Evolutionary conservation across 1,140 invertebrate species (phyloP).

Genomic region (Scaptodrosophila lebanonensis): DNA sequence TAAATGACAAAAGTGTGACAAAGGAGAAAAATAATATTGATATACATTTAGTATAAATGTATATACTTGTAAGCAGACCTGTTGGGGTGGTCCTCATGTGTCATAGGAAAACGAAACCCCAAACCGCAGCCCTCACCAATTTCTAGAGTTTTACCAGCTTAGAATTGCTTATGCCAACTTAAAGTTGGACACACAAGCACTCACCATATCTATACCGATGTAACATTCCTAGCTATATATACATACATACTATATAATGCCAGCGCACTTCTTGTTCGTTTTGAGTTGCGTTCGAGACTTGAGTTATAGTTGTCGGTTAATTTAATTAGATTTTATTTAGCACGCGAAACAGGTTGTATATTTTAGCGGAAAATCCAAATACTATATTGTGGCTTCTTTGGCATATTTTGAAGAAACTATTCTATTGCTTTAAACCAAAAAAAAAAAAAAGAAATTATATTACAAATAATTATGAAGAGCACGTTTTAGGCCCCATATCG

Average conservation of each 20-base stretch:
- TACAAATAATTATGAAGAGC: too few relatives aligned
- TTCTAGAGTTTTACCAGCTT: too few relatives aligned
- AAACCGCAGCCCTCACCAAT: too few relatives aligned
- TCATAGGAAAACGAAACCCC: conserved; percentile 42
- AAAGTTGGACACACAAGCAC: too few relatives aligned
- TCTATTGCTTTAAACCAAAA: conserved; percentile 58
- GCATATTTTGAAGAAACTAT: conserved; percentile 5
- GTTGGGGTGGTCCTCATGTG: conserved; percentile 11
- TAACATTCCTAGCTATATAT: conserved; percentile 40
- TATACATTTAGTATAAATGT: too few relatives aligned
- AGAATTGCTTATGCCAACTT: too few relatives aligned
- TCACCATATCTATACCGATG: neutral
- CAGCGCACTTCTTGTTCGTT: conserved; percentile 6
- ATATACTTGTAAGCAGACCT: conserved; percentile 9
- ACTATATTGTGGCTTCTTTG: conserved; percentile 21
- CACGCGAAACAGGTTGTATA: conserved; percentile 36
- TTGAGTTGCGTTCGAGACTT: conserved; percentile 25
- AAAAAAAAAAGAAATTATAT: too few relatives aligned
- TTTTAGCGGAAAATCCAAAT: conserved; percentile 1
- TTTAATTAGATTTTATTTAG: too few relatives aligned
- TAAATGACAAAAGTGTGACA: conserved; percentile 62
- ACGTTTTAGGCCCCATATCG: conserved; percentile 65
- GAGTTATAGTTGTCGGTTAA: too few relatives aligned
- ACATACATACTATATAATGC: neutral
- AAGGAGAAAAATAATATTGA: conserved; percentile 28